Percentiles rank a stretch among this genome's conserved stretches.
phyloP scores from a whole-genome alignment of 1,140 invertebrate genomes.

The Aplysia californica region DNA sequence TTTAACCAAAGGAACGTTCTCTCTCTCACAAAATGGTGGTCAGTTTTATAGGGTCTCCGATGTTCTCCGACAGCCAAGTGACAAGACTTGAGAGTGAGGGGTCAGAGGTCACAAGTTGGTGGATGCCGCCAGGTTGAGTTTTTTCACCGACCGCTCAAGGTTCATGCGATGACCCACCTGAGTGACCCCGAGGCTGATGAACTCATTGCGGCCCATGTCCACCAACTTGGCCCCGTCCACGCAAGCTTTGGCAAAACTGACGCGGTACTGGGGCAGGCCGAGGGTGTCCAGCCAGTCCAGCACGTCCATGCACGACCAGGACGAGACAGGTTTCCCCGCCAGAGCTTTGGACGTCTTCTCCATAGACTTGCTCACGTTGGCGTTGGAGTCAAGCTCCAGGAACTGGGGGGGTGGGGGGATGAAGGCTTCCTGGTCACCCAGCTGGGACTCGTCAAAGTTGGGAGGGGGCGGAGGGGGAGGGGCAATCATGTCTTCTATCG shows the following conservation, averaged over 20 bases:
- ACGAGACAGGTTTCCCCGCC: slow-evolving; percentile 47
- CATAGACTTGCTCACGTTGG: slow-evolving; percentile 23
- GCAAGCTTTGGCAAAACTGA: slow-evolving; percentile 57
- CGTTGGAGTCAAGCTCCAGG: slow-evolving; percentile 17
- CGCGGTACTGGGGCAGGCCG: slow-evolving; percentile 59
- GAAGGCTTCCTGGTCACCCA: slow-evolving; percentile 28
- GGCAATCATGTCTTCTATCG: slow-evolving; percentile 50
- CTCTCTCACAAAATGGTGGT: too few relatives aligned
- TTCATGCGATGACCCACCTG: slow-evolving; percentile 65
- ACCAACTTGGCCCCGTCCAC: slow-evolving; percentile 61
- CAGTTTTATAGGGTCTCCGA: too few relatives aligned
- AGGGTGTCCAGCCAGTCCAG: slow-evolving; percentile 64
- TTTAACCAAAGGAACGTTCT: too few relatives aligned
- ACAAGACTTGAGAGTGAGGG: too few relatives aligned
- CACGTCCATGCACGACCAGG: slow-evolving; percentile 63
- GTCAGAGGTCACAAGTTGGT: slow-evolving; percentile 24
- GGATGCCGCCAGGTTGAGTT: slow-evolving; percentile 33
- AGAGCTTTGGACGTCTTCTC: slow-evolving; percentile 42
- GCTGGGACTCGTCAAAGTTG: slow-evolving; percentile 44
- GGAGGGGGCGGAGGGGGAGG: slow-evolving; percentile 61
- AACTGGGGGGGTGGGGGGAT: slow-evolving; percentile 52
- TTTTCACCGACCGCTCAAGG: slow-evolving; percentile 64
- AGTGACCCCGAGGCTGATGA: slow-evolving; percentile 61
- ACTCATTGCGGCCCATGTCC: slow-evolving; percentile 58
- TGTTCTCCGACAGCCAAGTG: too few relatives aligned